Conservation (phyloP, 2,113 vertebrate genomes). For the Pachycephala philippinensis region DNA sequence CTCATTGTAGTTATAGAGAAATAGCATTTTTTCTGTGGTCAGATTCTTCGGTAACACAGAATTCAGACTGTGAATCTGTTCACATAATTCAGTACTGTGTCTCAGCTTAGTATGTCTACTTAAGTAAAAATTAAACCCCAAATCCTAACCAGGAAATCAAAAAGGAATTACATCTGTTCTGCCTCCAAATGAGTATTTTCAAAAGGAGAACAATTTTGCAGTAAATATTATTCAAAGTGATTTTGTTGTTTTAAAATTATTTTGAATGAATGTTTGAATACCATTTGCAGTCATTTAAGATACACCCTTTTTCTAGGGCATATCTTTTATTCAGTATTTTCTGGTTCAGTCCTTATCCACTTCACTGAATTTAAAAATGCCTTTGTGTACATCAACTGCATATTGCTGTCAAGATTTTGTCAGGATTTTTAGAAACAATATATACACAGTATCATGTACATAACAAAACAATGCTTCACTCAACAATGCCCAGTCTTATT, state of each 20-base stretch:
- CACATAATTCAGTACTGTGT: not conserved
- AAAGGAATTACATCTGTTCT: not conserved
- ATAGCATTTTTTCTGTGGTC: not conserved
- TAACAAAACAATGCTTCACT: fast-evolving
- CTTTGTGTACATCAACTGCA: not conserved
- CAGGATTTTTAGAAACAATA: not conserved
- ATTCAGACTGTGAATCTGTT: not conserved
- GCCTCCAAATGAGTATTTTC: not conserved
- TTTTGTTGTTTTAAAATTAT: not conserved
- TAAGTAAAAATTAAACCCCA: not conserved
- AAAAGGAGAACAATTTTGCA: not conserved
- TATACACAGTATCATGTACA: not conserved
- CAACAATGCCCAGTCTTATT: not conserved
- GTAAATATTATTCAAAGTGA: not conserved
- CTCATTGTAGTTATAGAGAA: not conserved
- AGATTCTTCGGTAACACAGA: not conserved
- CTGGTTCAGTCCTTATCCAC: not conserved
- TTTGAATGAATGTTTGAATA: not conserved
- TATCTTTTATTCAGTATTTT: not conserved
- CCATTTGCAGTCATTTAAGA: not conserved
- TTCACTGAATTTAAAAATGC: not conserved
- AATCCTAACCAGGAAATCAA: not conserved
- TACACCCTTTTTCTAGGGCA: not conserved
- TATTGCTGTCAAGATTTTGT: not conserved
- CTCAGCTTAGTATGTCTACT: not conserved